These are phyloP conservation scores for fruit fly (Drosophila melanogaster) DNA, from an alignment of 1,140 invertebrate genomes.

Conservation along the genomic window DNA sequence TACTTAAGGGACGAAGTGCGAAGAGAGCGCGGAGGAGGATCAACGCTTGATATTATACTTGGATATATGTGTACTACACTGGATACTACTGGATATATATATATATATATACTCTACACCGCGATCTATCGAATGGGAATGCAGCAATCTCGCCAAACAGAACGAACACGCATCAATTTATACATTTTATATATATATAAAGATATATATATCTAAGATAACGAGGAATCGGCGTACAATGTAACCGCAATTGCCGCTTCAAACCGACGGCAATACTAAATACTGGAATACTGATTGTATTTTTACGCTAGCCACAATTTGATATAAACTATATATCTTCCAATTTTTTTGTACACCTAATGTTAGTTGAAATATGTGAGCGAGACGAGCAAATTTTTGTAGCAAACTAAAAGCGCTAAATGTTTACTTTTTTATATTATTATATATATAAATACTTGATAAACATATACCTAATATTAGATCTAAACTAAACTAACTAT, in stretches of 20 bases:
- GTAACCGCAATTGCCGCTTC: constrained; percentile 35
- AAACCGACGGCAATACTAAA: constrained; percentile 4
- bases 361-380: constrained; percentile 68
- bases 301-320: constrained; percentile 80
- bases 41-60: constrained; percentile 78
- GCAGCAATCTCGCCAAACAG: constrained; percentile 62
- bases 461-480: constrained; percentile 60
- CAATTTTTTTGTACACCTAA: constrained; percentile 79
- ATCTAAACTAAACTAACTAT: constrained; percentile 44
- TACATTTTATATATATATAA: constrained; percentile 54
- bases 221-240: constrained; percentile 4
- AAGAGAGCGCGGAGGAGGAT: constrained; percentile 8
- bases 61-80: constrained; percentile 44
- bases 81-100: constrained; percentile 37
- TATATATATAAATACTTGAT: constrained; percentile 50
- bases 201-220: constrained; percentile 31
- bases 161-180: constrained; percentile 59
- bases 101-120: constrained; percentile 42
- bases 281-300: constrained; percentile 58
- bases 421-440: constrained; percentile 64
- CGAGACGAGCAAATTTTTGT: constrained; percentile 51
- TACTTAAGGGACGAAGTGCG: constrained; percentile 63
- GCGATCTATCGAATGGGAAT: constrained; percentile 56
- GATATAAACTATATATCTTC: constrained; percentile 72
- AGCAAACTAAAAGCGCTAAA: constrained; percentile 59